These are phyloP conservation scores for Panulirus ornatus DNA, from an alignment of 1,140 invertebrate genomes.

Conservation along the genomic window DNA sequence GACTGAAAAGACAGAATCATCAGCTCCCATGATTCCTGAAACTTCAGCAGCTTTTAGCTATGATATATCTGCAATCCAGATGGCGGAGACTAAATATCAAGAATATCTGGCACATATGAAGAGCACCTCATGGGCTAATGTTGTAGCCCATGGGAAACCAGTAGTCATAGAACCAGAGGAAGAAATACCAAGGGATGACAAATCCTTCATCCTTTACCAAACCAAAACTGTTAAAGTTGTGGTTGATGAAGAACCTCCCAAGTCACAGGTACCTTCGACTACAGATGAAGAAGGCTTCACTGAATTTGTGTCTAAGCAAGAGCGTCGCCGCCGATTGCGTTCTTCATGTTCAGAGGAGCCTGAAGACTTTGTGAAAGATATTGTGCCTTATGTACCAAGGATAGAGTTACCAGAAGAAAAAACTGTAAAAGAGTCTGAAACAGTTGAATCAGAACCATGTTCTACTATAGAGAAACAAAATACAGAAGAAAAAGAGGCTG, in stretches of 20 bases:
- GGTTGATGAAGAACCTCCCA: slow-evolving; percentile 68
- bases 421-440: slow-evolving; percentile 47
- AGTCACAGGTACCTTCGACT: slow-evolving; percentile 38
- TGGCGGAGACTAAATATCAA: slow-evolving; percentile 57
- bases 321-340: slow-evolving; percentile 72
- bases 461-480: background rate
- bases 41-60: slow-evolving; percentile 25
- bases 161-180: slow-evolving; percentile 50
- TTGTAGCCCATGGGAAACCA: slow-evolving; percentile 65
- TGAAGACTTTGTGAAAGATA: slow-evolving; percentile 67
- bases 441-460: slow-evolving; percentile 30
- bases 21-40: background rate
- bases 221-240: slow-evolving; percentile 70
- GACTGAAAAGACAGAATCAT: slow-evolving; percentile 22
- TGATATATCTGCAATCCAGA: slow-evolving; percentile 39
- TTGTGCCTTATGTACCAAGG: slow-evolving; percentile 69
- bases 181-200: slow-evolving; percentile 58
- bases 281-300: slow-evolving; percentile 74
- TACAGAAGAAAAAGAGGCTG: background rate
- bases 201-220: slow-evolving; percentile 64
- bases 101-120: slow-evolving; percentile 45
- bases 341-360: slow-evolving; percentile 75
- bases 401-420: slow-evolving; percentile 71
- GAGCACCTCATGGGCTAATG: slow-evolving; percentile 50
- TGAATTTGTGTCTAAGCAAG: slow-evolving; percentile 72